Percentiles rank a stretch among this genome's conserved stretches.
Conservation (phyloP, 2,888 invertebrate species). For the Troides aeacus region DNA sequence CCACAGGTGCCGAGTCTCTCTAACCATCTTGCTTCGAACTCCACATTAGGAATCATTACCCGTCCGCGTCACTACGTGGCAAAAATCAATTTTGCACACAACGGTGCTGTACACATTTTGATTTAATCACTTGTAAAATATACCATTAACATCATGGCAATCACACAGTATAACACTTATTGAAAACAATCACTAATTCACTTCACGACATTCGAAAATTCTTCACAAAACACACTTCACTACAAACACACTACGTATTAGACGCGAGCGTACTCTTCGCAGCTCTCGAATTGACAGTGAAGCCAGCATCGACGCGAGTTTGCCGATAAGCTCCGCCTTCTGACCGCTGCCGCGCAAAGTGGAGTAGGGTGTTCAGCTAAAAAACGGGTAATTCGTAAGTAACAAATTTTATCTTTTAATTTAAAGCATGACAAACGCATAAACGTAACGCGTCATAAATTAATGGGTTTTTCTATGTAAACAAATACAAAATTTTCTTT, state of each 20-base stretch:
- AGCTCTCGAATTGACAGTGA: constrained; percentile 80
- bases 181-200: constrained; percentile 71
- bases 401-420: not conserved
- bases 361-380: constrained; percentile 64
- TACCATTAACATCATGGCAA: constrained; percentile 65
- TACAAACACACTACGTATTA: constrained; percentile 77
- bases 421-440: not conserved
- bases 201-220: constrained; percentile 77
- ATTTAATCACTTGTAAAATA: constrained; percentile 63
- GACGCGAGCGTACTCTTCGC: constrained; percentile 76
- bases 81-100: constrained; percentile 79
- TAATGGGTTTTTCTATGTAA: not conserved
- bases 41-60: constrained; percentile 92
- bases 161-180: constrained; percentile 67
- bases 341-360: constrained; percentile 81
- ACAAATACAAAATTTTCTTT: not conserved
- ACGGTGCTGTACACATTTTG: constrained; percentile 78
- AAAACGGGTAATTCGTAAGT: constrained; percentile 20
- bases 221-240: constrained; percentile 77
- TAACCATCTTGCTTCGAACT: constrained; percentile 99
- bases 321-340: constrained; percentile 80
- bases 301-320: constrained; percentile 78
- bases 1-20: constrained; percentile 99
- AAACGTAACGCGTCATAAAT: not conserved
- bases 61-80: constrained; percentile 82